A percentile compares a stretch with the other conserved stretches of the same genome.
phyloP scores from a whole-genome alignment of 2,888 invertebrate genomes.

The Laothoe populi region DNA sequence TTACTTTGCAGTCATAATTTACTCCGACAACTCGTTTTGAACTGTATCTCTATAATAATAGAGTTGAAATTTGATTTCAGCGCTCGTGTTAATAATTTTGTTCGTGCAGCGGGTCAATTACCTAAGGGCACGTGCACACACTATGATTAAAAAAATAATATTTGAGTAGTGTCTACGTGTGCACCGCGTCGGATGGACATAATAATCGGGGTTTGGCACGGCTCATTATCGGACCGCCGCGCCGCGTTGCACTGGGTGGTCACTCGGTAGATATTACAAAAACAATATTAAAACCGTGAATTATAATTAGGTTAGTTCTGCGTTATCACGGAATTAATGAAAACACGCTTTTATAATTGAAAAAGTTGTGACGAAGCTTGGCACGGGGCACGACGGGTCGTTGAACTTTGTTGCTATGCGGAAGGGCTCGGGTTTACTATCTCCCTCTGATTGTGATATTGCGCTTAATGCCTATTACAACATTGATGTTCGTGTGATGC shows the following conservation, averaged over 20 bases:
- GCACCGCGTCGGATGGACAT: conserved; percentile 38
- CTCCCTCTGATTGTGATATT: neutral
- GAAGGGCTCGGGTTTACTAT: conserved; percentile 16
- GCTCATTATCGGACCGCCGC: conserved; percentile 50
- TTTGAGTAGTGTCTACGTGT: conserved; percentile 35
- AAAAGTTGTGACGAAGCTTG: conserved; percentile 15
- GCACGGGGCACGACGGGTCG: neutral
- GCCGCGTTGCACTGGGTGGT: no score
- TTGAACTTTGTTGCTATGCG: conserved; percentile 9
- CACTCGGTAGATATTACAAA: neutral
- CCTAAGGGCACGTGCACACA: conserved; percentile 52
- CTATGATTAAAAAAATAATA: conserved; percentile 25
- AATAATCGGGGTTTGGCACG: conserved; percentile 43
- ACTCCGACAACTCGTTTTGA: conserved; percentile 30
- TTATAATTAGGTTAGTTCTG: conserved; percentile 18
- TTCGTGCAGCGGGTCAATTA: conserved; percentile 48
- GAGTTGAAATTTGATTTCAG: conserved; percentile 31
- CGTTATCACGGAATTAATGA: conserved; percentile 17
- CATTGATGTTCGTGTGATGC: neutral
- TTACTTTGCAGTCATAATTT: conserved; percentile 30
- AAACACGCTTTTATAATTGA: conserved; percentile 20
- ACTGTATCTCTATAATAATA: conserved; percentile 32
- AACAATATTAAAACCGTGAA: neutral
- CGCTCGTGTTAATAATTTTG: conserved; percentile 30
- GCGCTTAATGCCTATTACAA: conserved; percentile 1